Conservation (phyloP, 2,797 vertebrate genomes). For the Etheostoma perlongum region DNA sequence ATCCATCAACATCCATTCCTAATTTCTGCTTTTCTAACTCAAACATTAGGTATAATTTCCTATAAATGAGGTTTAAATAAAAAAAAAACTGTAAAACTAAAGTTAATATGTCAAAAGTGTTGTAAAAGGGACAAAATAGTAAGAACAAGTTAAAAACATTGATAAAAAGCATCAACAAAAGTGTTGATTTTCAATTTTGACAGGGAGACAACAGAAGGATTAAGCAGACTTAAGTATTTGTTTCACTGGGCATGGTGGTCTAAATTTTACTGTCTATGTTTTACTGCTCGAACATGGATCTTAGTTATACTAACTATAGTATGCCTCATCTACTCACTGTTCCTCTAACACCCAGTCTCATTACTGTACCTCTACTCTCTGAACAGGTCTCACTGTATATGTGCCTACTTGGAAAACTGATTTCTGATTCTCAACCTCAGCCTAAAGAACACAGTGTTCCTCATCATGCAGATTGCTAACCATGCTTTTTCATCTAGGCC, state of each 20-base stretch:
- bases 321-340: background rate
- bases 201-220: too few relatives aligned
- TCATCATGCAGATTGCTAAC: conserved; percentile 69
- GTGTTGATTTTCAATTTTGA: too few relatives aligned
- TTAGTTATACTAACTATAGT: background rate
- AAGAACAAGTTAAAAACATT: too few relatives aligned
- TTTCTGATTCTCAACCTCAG: conserved; percentile 60
- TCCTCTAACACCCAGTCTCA: conserved; percentile 9
- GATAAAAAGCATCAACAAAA: too few relatives aligned
- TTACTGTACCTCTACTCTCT: conserved; percentile 22
- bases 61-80: too few relatives aligned
- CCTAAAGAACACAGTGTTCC: conserved; percentile 72
- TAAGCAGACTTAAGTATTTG: background rate
- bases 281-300: background rate
- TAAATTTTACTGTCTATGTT: background rate
- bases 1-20: too few relatives aligned
- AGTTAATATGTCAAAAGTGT: too few relatives aligned
- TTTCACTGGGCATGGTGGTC: background rate
- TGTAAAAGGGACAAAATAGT: too few relatives aligned
- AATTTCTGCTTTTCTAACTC: too few relatives aligned
- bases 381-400: conserved; percentile 36
- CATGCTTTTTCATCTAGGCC: conserved; percentile 76
- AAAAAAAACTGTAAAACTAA: too few relatives aligned
- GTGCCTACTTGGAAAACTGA: conserved; percentile 59
- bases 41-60: too few relatives aligned